Base-by-base conservation (phyloP, 2,113 vertebrate genomes). In the Stictonetta naevosa region DNA sequence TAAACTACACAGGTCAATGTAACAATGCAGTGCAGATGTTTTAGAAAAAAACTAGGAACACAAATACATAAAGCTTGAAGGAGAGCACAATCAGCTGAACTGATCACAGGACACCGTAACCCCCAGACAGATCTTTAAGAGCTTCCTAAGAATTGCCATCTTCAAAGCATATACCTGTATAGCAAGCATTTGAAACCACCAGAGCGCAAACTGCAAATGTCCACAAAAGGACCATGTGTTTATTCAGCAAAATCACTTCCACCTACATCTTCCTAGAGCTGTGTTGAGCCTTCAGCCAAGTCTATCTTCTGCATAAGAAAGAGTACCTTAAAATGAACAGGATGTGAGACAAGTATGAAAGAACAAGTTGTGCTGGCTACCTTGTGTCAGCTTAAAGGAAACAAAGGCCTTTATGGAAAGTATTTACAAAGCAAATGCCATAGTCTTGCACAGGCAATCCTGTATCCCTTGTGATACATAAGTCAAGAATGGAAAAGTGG, bases 361-460 rank as follows among this genome's bases (percentile, higher is more conserved):
- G 31, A 83, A 34, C 14, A 71, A 55, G 13, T 36, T 56, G 19
- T 3, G 28, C 12, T 25, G 3, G 28, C 20, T 64, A 17, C 34
- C 34, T 40, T 5, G 2, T 11, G 16, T 11, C 33, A 72, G 31
- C 21, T 63, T 59, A 71, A n/a, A 13, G 48, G 58, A n/a, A 72
- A 60, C 5, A 28, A 0, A 0, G 5, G 6, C 7, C 28, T 55
- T 80, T 34, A 34, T 1, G 13, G 8, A 3, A 62, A 15, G 31
- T 20, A 31, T 60, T 68, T 34, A 34, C 21, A 38, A 29, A 83
- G 55, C 4, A 23, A 66, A 86, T 1, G 9, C 8, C 44, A 58
- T 19, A 38, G 40, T 31, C 59, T 78, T 25, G 15, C 50, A 62
- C 11, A 44, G 77, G 59, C 64, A 83, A 20, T 29, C 19, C 71